Conservation (phyloP, 2,113 vertebrate species). For the Proteles cristata region DNA sequence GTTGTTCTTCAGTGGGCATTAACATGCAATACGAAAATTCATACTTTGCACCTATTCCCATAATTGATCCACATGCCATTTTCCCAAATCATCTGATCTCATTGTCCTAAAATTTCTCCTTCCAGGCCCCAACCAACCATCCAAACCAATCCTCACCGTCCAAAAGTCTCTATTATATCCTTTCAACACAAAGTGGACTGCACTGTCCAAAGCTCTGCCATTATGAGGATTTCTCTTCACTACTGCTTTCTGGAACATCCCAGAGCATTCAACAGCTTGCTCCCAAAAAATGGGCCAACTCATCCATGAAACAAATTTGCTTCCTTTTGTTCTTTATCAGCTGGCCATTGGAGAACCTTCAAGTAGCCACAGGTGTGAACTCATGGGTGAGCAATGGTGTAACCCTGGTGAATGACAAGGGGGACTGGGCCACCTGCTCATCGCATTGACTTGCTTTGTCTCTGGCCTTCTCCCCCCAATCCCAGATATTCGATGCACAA, state of each 20-base stretch:
- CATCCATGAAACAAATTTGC: neutral
- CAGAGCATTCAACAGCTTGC: neutral
- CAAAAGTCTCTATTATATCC: too few relatives aligned
- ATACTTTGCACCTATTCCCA: neutral
- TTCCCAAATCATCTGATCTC: neutral
- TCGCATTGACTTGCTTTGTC: neutral
- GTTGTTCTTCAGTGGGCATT: too few relatives aligned
- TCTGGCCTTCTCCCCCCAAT: neutral
- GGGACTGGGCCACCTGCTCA: fast-evolving
- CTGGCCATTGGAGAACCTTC: too few relatives aligned
- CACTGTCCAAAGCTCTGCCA: neutral
- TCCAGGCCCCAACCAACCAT: neutral
- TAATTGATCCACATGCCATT: neutral
- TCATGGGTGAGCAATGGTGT: neutral
- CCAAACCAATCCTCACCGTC: neutral
- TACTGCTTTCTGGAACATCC: neutral
- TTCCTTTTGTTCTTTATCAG: neutral
- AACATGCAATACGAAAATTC: neutral
- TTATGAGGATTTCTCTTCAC: neutral
- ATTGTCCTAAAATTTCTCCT: neutral
- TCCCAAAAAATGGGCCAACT: neutral
- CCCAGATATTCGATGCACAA: fast-evolving
- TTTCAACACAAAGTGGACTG: neutral
- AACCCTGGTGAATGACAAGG: neutral
- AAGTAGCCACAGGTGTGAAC: neutral